Percentiles rank a stretch among this genome's conserved stretches.
Conservation (phyloP, 2,113 vertebrate genomes). For the Phalacrocorax pelagicus region DNA sequence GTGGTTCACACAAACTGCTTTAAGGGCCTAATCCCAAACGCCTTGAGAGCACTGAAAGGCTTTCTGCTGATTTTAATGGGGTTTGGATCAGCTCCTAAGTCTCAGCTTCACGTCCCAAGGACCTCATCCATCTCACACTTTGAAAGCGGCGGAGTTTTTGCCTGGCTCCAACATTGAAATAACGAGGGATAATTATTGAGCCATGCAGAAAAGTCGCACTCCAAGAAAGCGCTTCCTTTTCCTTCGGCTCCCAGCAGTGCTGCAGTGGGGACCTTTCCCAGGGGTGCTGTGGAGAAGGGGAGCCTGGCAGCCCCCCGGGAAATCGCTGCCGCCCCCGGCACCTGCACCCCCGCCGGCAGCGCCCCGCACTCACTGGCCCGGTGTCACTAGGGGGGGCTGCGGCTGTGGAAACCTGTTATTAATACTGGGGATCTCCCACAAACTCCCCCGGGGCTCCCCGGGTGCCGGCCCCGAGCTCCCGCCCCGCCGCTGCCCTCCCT, state of each 20-base stretch:
- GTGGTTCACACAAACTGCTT: neutral
- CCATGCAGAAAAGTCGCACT: neutral
- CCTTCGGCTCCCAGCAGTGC: neutral
- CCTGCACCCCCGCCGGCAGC: neutral
- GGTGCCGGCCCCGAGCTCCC: no score
- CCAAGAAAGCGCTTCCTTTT: neutral
- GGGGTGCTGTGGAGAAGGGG: neutral
- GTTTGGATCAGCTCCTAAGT: neutral
- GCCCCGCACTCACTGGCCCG: conserved; percentile 69
- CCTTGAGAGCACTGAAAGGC: neutral
- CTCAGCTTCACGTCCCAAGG: neutral
- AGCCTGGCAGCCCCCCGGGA: neutral
- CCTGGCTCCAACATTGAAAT: neutral
- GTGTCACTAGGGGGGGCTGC: conserved; percentile 64
- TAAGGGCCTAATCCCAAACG: neutral
- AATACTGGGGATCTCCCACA: neutral
- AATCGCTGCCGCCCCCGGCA: neutral
- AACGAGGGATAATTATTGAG: neutral
- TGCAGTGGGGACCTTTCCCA: neutral
- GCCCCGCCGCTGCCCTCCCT: no score
- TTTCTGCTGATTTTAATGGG: neutral
- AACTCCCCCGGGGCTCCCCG: neutral
- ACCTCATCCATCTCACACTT: neutral
- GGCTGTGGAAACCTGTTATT: conserved; percentile 40
- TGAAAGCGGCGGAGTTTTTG: neutral